phyloP scores from a whole-genome alignment of 2,113 vertebrate genomes.

The Cryptoleucopteryx plumbea region DNA sequence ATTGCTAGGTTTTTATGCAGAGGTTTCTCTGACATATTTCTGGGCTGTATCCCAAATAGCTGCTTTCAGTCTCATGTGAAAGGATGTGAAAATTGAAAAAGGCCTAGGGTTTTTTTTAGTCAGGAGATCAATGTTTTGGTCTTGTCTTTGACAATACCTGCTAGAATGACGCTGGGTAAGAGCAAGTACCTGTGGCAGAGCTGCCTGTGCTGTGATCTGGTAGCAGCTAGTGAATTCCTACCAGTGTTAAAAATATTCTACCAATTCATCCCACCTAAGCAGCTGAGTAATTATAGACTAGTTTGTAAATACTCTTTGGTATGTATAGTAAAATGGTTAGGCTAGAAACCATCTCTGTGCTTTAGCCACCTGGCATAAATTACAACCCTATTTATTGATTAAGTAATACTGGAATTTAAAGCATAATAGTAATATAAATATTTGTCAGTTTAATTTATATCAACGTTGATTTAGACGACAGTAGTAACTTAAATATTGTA shows the following conservation, averaged over 20 bases:
- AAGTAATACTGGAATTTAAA: neutral
- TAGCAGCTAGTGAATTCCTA: neutral
- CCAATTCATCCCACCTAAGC: neutral
- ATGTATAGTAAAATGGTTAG: neutral
- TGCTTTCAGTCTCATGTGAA: neutral
- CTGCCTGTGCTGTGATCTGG: neutral
- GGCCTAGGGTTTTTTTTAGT: accelerated
- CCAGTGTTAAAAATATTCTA: neutral
- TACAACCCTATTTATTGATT: neutral
- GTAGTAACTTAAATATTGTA: neutral
- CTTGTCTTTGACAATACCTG: neutral
- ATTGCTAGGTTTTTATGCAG: neutral
- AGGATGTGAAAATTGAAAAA: neutral
- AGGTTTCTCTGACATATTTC: neutral
- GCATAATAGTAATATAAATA: neutral
- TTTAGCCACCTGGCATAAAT: neutral
- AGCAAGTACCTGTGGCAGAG: neutral
- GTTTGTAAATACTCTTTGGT: neutral
- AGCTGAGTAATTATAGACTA: neutral
- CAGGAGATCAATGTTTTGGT: neutral
- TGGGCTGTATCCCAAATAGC: neutral
- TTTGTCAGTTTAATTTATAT: neutral
- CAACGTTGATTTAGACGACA: neutral
- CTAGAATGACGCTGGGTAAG: neutral
- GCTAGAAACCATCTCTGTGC: neutral